phyloP scores from a whole-genome alignment of 2,113 vertebrate species.

The Anser cygnoides region DNA sequence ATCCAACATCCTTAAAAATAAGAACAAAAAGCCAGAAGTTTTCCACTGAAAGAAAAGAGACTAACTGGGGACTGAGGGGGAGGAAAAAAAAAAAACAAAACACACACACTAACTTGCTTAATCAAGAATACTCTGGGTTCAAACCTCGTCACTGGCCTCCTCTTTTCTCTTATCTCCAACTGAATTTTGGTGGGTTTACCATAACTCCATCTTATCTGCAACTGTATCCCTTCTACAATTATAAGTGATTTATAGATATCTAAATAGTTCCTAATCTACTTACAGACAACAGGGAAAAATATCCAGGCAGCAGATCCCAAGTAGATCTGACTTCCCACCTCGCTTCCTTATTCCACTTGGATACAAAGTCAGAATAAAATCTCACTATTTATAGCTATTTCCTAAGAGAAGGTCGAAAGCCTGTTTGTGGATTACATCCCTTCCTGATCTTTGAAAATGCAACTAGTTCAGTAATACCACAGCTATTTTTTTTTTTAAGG shows the following conservation, averaged over 20 bases:
- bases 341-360: not conserved
- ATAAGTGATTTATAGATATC: not conserved
- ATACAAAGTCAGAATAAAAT: not conserved
- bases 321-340: not conserved
- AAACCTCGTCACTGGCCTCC: not conserved
- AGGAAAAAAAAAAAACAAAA: rapidly evolving
- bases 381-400: not conserved
- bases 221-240: not conserved
- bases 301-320: not conserved
- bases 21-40: not conserved
- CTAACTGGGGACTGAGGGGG: rapidly evolving
- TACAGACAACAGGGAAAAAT: not conserved
- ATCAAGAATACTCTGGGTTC: not conserved
- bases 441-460: not conserved
- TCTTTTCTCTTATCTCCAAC: not conserved
- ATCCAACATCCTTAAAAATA: not conserved
- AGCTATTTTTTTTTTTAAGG: not conserved
- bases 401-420: not conserved
- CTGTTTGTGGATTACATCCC: not conserved
- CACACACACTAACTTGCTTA: not conserved
- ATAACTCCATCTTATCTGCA: not conserved
- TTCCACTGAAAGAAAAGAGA: not conserved
- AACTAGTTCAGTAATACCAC: not conserved
- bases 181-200: not conserved
- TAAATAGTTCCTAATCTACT: not conserved